Evolutionary conservation across 2,888 invertebrate species (phyloP).

Genomic region (Leptinotarsa tumamoca): DNA sequence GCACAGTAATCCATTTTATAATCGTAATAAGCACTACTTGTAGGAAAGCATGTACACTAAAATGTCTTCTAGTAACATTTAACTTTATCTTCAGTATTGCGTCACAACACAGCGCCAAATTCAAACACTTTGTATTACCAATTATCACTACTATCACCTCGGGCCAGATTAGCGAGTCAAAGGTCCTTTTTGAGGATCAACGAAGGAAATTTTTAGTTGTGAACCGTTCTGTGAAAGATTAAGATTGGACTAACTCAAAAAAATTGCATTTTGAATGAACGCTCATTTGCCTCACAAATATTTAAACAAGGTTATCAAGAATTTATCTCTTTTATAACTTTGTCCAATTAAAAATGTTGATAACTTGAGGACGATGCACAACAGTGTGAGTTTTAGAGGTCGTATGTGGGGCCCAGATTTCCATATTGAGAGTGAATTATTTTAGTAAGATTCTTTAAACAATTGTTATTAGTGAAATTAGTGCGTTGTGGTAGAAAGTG

Average conservation of each 20-base stretch:
- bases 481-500: constrained; percentile 12
- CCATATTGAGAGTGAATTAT: constrained; percentile 5
- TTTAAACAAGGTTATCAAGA: constrained; percentile 50
- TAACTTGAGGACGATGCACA: constrained; percentile 39
- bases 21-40: constrained; percentile 49
- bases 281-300: constrained; percentile 42
- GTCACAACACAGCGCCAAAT: constrained; percentile 59
- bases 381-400: constrained; percentile 28
- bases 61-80: constrained; percentile 57
- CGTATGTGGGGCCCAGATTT: constrained; percentile 21
- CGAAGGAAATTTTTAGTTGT: constrained; percentile 23
- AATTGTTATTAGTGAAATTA: background rate
- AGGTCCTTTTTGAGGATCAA: constrained; percentile 26
- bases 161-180: constrained; percentile 21
- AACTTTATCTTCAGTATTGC: constrained; percentile 56
- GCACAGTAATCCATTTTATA: constrained; percentile 55
- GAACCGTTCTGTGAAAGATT: constrained; percentile 25
- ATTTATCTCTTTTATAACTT: constrained; percentile 48
- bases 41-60: constrained; percentile 55
- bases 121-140: constrained; percentile 49
- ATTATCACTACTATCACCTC: constrained; percentile 29
- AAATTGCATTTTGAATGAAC: constrained; percentile 43
- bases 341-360: constrained; percentile 40
- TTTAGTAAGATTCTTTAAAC: background rate
- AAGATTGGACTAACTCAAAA: constrained; percentile 30